A percentile compares a stretch with the other conserved stretches of the same genome.
These are phyloP conservation scores for Deilephila elpenor DNA, from an alignment of 2,888 invertebrate species.

Conservation along the genomic window DNA sequence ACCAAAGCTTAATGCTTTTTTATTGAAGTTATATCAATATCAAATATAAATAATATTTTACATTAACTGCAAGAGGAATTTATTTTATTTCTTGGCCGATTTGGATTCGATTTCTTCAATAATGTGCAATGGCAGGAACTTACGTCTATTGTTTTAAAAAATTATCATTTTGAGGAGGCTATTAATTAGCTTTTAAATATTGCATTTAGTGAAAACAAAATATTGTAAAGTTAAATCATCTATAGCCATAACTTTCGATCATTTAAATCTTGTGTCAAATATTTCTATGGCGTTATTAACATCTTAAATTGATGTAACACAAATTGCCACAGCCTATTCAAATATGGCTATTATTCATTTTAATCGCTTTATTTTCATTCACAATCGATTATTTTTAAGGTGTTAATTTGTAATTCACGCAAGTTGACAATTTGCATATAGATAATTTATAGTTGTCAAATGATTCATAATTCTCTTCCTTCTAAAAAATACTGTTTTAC, in stretches of 20 bases:
- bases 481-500: background rate
- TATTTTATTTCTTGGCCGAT: too few relatives aligned
- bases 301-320: background rate
- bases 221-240: background rate
- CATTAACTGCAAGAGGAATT: background rate
- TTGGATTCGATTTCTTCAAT: too few relatives aligned
- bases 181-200: too few relatives aligned
- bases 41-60: background rate
- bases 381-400: background rate
- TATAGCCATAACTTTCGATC: background rate
- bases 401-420: background rate
- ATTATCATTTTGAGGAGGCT: too few relatives aligned
- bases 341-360: constrained; percentile 2
- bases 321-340: background rate
- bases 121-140: too few relatives aligned
- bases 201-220: background rate
- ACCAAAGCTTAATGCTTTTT: background rate
- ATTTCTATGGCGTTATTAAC: background rate
- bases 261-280: background rate
- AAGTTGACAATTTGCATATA: background rate
- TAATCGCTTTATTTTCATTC: constrained; percentile 5
- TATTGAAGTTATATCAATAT: background rate
- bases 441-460: background rate
- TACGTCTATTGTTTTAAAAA: too few relatives aligned
- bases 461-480: background rate